A percentile compares a stretch with the other conserved stretches of the same genome.
These are phyloP conservation scores for Chaetodon trifascialis DNA, from an alignment of 2,113 vertebrate genomes.

Conservation along the genomic window DNA sequence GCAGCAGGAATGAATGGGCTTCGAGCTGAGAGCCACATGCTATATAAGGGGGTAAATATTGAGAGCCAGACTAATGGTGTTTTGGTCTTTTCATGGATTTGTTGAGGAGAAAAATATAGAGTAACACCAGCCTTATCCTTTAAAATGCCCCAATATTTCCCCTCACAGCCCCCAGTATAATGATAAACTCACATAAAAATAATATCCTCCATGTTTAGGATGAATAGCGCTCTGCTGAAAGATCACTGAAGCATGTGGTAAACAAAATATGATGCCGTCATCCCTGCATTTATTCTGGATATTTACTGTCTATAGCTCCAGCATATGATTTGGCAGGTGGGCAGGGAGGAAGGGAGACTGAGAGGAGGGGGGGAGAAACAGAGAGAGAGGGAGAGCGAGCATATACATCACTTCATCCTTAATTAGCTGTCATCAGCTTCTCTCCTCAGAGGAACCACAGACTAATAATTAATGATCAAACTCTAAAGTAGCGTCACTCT, in stretches of 20 bases:
- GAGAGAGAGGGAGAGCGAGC: conserved; percentile 16
- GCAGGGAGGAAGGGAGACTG: conserved; percentile 34
- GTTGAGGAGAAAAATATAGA: neutral
- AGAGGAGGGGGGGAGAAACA: neutral
- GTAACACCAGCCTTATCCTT: neutral
- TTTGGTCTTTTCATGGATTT: neutral
- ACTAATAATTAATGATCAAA: conserved; percentile 83
- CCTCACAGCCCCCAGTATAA: too few species aligned
- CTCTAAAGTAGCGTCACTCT: conserved; percentile 67
- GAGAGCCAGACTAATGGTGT: neutral
- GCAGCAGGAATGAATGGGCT: neutral
- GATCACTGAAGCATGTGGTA: conserved; percentile 28
- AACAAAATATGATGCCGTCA: conserved; percentile 50
- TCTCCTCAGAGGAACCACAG: conserved; percentile 75
- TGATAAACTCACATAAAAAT: neutral
- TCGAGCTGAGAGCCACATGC: neutral
- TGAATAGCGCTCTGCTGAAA: neutral
- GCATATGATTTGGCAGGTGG: conserved; percentile 75
- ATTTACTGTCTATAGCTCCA: conserved; percentile 56
- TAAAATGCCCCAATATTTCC: neutral
- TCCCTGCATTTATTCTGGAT: conserved; percentile 44
- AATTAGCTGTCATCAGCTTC: conserved; percentile 83
- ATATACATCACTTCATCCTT: conserved; percentile 82
- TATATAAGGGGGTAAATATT: neutral
- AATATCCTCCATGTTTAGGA: conserved; percentile 1